Base-by-base conservation (phyloP, 2,888 invertebrate genomes). In the Escarpia spicata region DNA sequence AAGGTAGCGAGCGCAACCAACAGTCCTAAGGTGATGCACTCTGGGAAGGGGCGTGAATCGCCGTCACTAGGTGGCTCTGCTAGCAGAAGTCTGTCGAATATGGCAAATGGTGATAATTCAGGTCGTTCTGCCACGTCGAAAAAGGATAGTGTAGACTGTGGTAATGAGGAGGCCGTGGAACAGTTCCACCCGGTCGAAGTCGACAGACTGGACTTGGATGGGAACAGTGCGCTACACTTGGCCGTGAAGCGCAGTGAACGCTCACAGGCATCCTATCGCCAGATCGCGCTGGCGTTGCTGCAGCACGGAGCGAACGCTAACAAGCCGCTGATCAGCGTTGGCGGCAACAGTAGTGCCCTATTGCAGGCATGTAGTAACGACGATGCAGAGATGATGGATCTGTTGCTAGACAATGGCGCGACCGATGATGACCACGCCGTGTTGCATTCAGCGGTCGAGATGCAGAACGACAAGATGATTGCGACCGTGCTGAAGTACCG, bases 371-470 rank as follows among this genome's bases (percentile, higher is more conserved):
- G 98, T 94, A 97, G 97, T 93, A 97, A 97, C 94, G 97, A 97
- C 90, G 98, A 98, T 95, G 96, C 97, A 45, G 97, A 97, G 45
- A 97, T 98, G 95, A 98, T 98, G n/a, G 98, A 98, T 95, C 96
- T 98, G 92, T 96, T 99, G 92, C 96, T 99, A 92, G 97, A 97
- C 94, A 97, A 98, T 95, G 98, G 98, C 43, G 99, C 99, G 0
- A 97, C 98, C 43, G 99, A 99, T 97, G 96, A 96, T n/a, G 98
- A 98, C 93, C 98, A 98, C 93, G 97, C 98, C 94, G 99, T 99
- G 3, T 97, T 99, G 91, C 97, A 97, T 60, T 98, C 98, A 94
- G 98, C 98, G 8, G 98, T 98, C 1, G 97, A 97, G 43, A 97
- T 98, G 94, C 97, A 97, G 37, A 98, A 99, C 95, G 98, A 98